Conservation (phyloP, 2,113 vertebrate species). For the Struthidea cinerea region DNA sequence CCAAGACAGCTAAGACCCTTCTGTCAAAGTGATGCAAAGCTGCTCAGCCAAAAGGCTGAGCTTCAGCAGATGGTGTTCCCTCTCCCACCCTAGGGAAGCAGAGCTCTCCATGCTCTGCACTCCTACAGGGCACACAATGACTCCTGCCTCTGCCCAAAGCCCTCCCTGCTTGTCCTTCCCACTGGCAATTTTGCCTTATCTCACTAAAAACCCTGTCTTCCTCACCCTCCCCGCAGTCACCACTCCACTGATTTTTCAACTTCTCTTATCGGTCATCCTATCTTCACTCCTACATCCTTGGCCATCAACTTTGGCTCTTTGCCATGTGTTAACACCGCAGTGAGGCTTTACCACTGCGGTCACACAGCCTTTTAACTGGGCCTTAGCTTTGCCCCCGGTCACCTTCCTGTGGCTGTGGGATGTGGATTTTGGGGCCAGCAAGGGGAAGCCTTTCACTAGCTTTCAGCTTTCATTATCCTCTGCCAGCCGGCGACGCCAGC, state of each 20-base stretch:
- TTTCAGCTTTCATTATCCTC: constrained; percentile 35
- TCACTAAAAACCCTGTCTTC: not conserved
- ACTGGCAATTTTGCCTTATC: not conserved
- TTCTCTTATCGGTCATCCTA: not conserved
- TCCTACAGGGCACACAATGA: rapidly evolving
- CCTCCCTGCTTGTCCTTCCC: not conserved
- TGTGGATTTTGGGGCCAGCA: not conserved
- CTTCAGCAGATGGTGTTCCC: not conserved
- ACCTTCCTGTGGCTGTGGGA: not conserved
- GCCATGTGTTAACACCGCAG: rapidly evolving
- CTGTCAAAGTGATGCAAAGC: not conserved
- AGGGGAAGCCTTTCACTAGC: not conserved
- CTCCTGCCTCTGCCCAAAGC: not conserved
- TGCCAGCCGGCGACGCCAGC: rapidly evolving
- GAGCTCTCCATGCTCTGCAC: rapidly evolving
- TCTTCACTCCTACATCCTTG: not conserved
- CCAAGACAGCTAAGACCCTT: not conserved
- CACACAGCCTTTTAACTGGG: not conserved
- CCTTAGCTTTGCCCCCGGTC: not conserved
- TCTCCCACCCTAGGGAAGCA: not conserved
- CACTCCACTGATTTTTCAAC: not conserved
- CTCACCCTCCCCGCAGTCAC: not conserved
- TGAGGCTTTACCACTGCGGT: not conserved
- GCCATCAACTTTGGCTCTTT: not conserved
- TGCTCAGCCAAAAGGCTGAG: not conserved